Evolutionary conservation across 2,113 vertebrate genomes (phyloP), one percentile per base, ranked within the genome.

Genomic region (Eleginops maclovinus): DNA sequence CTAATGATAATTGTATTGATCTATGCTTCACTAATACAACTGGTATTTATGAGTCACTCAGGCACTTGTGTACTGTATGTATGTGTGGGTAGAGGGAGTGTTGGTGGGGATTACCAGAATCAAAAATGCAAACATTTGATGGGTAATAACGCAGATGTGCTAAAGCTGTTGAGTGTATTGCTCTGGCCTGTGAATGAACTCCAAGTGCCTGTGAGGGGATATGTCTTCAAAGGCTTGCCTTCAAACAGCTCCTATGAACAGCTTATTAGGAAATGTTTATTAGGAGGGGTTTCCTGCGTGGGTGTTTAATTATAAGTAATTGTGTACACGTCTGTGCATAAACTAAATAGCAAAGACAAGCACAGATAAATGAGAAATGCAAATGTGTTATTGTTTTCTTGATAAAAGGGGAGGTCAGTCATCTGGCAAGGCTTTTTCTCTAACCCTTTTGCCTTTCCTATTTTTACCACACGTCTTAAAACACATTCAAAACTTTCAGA

Each of bases 381-480:
- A 49, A 81, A 79, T 65, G 28, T 22, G 43, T 49, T 58, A 60
- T 49, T 50, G 6, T 21, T 51, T 36, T 36, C 64, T 67, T 60
- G 21, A 79, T 82, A 66, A 66, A 53, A 72, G 66, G 31, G 65
- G 65, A 76, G 65, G 66, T 82, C 79, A 56, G 44, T 63, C 17
- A 22, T 40, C 53, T 54, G 63, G 46, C 9, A 22, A 54, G 5
- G 36, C 43, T 21, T 36, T 36, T 36, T 36, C 8, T 36, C 5
- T 7, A 36, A 36, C 5, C 6, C 31, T 36, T 36, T 36, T 36
- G 8, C 31, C 8, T 36, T 1, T 31, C 31, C 31, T 31, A 31
- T 6, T 31, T 36, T 36, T 36, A 36, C 31, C 31, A 36, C 31
- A 36, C 8, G 31, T 36, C 31, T 36, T 36, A 36, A 36, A 36